Evolutionary conservation across 2,113 vertebrate species (phyloP).

Genomic region (Sinocyclocheilus maitianheensis): DNA sequence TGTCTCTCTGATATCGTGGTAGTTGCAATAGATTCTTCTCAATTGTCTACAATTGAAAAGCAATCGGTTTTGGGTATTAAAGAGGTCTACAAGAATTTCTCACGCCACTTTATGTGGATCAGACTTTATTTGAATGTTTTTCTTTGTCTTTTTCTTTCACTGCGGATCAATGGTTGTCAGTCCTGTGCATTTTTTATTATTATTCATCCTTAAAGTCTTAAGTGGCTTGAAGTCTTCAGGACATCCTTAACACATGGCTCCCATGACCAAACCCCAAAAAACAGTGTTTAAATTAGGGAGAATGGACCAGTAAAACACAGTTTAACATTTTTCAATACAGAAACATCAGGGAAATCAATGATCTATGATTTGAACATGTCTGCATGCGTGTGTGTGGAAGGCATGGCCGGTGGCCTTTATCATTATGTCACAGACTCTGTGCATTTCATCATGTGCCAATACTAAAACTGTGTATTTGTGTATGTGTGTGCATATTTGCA

Average conservation of each 20-base stretch:
- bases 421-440: conserved; percentile 6
- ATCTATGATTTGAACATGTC: conserved; percentile 40
- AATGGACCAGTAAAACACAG: background rate
- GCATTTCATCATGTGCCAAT: conserved; percentile 15
- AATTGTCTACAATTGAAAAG: conserved; percentile 4
- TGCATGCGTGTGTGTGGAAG: conserved; percentile 9
- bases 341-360: conserved; percentile 53
- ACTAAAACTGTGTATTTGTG: background rate
- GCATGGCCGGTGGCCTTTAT: conserved; percentile 1
- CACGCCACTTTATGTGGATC: background rate
- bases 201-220: conserved; percentile 1
- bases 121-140: background rate
- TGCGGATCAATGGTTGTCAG: background rate
- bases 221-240: conserved; percentile 20
- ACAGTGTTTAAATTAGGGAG: conserved; percentile 27
- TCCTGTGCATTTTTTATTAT: background rate
- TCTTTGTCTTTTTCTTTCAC: background rate
- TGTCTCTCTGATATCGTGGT: conserved; percentile 13
- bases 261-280: conserved; percentile 39
- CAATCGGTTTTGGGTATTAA: background rate
- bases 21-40: conserved; percentile 21
- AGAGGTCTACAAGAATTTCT: background rate
- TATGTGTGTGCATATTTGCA: background rate
- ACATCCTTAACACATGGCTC: background rate
- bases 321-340: conserved; percentile 1